phyloP scores from a whole-genome alignment of 2,797 vertebrate species.

The Urocyon cinereoargenteus region DNA sequence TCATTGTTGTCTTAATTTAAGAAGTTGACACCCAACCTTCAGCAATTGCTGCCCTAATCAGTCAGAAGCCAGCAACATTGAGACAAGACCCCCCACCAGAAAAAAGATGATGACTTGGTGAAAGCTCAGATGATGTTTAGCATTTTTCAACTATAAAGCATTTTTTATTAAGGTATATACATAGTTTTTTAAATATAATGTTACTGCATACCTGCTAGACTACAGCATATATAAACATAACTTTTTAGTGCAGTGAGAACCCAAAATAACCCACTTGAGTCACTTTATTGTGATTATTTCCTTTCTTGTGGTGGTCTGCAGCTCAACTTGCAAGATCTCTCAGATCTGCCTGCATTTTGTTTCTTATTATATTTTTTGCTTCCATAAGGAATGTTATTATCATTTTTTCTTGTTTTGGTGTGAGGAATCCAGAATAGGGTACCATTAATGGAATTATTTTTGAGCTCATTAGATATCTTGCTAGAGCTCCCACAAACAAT shows the following conservation, averaged over 20 bases:
- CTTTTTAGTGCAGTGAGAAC: background rate
- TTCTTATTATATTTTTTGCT: background rate
- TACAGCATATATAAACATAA: background rate
- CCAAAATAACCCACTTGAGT: background rate
- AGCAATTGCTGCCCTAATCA: background rate
- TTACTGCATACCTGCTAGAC: background rate
- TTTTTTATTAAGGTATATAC: background rate
- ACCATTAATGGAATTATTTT: constrained; percentile 17
- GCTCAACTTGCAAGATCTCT: background rate
- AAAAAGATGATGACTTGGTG: background rate
- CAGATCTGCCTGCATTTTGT: background rate
- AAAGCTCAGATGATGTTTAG: background rate
- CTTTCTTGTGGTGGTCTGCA: background rate
- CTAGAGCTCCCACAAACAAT: background rate
- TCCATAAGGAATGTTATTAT: background rate
- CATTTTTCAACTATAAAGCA: background rate
- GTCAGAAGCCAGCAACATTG: background rate
- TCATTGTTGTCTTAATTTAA: background rate
- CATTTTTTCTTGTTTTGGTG: background rate
- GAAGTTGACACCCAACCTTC: background rate
- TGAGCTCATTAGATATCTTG: constrained; percentile 35
- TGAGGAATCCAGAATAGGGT: background rate
- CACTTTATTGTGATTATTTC: background rate
- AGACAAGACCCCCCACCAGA: background rate
- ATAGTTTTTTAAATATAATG: background rate